phyloP scores from a whole-genome alignment of 2,888 invertebrate genomes.

The Nematopogon swammerdamellus region DNA sequence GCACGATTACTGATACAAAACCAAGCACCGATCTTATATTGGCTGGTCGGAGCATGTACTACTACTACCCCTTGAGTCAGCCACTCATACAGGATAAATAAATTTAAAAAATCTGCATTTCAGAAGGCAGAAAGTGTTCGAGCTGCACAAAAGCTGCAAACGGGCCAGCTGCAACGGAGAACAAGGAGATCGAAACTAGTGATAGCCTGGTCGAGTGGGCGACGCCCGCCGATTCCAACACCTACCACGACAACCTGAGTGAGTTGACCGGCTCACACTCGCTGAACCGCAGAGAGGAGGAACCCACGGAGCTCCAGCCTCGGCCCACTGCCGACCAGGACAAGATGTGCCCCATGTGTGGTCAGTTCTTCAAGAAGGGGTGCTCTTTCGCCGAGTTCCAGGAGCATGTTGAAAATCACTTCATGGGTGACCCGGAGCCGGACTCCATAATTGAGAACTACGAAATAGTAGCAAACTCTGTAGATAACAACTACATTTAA shows the following conservation, averaged over 20 bases:
- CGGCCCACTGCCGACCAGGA: conserved; percentile 21
- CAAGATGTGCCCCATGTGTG: conserved; percentile 76
- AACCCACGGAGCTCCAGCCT: neutral
- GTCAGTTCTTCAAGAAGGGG: conserved; percentile 56
- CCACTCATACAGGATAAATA: too few relatives aligned
- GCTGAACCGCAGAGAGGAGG: conserved; percentile 21
- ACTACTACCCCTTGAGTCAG: too few relatives aligned
- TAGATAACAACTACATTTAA: conserved; percentile 21
- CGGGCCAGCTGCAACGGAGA: conserved; percentile 27
- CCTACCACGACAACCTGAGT: conserved; percentile 32
- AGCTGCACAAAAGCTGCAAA: conserved; percentile 31
- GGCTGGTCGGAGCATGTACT: too few relatives aligned
- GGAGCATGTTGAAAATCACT: conserved; percentile 75
- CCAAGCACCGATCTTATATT: too few relatives aligned
- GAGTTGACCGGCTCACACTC: conserved; percentile 31
- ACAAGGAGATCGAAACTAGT: conserved; percentile 49
- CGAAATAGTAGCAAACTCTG: conserved; percentile 40
- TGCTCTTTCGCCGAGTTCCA: conserved; percentile 63
- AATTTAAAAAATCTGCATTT: conserved; percentile 10
- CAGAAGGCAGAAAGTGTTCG: conserved; percentile 45
- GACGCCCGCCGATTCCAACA: conserved; percentile 41
- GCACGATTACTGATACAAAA: too few relatives aligned
- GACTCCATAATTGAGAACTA: conserved; percentile 53
- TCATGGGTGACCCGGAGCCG: conserved; percentile 55
- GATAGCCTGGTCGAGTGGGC: conserved; percentile 45